phyloP scores from a whole-genome alignment of 2,888 invertebrate species.

The Agriopis leucophaearia region DNA sequence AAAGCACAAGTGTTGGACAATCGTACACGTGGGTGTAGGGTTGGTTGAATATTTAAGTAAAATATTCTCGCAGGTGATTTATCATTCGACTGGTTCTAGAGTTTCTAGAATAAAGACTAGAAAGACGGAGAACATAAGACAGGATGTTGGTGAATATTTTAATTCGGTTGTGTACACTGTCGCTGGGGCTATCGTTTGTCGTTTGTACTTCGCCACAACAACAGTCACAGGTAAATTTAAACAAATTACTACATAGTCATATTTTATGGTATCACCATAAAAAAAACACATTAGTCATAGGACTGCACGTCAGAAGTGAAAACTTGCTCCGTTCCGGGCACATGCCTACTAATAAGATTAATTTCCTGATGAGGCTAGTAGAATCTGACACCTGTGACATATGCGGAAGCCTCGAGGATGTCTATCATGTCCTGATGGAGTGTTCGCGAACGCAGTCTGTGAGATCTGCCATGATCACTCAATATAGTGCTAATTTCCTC shows the following conservation, averaged over 20 bases:
- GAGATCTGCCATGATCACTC: no score
- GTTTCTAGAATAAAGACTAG: background rate
- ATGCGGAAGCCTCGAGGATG: no score
- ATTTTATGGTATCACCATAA: background rate
- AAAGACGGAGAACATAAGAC: background rate
- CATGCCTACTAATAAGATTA: no score
- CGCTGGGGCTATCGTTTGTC: conserved; percentile 62
- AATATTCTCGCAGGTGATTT: background rate
- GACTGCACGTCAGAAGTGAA: no score
- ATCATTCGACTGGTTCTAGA: background rate
- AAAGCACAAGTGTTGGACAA: conserved; percentile 5
- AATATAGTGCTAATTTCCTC: no score
- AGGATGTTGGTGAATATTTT: conserved; percentile 62
- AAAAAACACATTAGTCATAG: no score
- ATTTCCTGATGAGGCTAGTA: no score
- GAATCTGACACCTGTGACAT: no score
- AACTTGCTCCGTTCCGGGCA: no score
- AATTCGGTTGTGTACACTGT: conserved; percentile 59
- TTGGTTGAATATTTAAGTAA: background rate
- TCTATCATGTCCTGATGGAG: no score
- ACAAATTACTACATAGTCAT: background rate
- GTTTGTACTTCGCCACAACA: conserved; percentile 61
- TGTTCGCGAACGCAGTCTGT: no score
- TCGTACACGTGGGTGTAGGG: conserved; percentile 14
- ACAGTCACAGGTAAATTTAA: conserved; percentile 69